Evolutionary conservation across 2,888 invertebrate genomes (phyloP).

Genomic region (Electrophaes corylata): DNA sequence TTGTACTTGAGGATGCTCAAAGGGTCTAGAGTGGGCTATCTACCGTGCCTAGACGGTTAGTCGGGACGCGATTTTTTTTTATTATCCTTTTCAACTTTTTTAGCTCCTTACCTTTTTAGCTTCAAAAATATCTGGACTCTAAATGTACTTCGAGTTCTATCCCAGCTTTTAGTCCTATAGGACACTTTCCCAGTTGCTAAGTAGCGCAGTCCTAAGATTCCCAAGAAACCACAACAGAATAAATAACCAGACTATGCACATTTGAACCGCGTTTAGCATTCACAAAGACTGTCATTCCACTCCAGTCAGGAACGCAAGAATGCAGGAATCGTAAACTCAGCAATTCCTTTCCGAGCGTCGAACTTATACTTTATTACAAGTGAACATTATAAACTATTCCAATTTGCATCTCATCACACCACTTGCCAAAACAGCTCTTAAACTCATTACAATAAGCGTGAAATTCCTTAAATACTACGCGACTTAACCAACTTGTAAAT

Average conservation of each 20-base stretch:
- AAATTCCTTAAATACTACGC: constrained; percentile 16
- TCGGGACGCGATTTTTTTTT: no score
- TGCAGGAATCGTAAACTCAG: constrained; percentile 43
- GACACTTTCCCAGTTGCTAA: no score
- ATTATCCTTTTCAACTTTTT: no score
- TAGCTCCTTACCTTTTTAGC: no score
- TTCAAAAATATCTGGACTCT: no score
- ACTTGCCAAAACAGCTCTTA: constrained; percentile 20
- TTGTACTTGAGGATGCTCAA: no score
- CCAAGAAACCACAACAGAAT: background rate
- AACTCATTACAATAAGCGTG: constrained; percentile 9
- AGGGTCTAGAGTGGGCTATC: no score
- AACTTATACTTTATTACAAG: constrained; percentile 43
- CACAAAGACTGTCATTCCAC: constrained; percentile 37
- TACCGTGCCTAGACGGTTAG: no score
- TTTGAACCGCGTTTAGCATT: constrained; percentile 30
- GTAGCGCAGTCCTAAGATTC: background rate
- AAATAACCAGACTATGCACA: constrained; percentile 3
- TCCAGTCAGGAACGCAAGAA: constrained; percentile 38
- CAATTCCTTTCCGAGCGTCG: constrained; percentile 43
- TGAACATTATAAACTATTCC: constrained; percentile 56
- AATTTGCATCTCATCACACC: constrained; percentile 52
- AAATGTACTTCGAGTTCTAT: no score
- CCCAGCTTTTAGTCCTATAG: no score
- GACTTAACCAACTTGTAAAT: constrained; percentile 1